Conservation (phyloP, 2,888 invertebrate species). For the Platycheirus albimanus region DNA sequence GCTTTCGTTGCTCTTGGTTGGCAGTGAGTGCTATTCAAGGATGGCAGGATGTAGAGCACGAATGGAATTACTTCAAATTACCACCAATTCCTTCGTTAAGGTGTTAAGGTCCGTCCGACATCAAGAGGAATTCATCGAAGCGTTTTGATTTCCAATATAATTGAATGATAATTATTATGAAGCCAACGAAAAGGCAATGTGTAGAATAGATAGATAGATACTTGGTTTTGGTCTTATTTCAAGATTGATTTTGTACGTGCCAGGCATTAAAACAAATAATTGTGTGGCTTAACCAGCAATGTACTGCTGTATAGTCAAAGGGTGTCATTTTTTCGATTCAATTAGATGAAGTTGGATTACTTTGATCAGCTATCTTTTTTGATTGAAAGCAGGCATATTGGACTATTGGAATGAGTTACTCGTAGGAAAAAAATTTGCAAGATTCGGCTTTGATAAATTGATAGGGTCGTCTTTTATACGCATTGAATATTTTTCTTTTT, state of each 20-base stretch:
- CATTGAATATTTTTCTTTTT: background rate
- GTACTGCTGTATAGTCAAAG: background rate
- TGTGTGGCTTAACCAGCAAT: background rate
- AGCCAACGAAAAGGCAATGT: conserved; percentile 8
- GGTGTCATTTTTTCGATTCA: conserved; percentile 31
- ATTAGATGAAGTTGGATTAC: conserved; percentile 16
- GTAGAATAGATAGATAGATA: no score
- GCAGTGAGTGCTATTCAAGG: background rate
- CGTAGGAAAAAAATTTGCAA: no score
- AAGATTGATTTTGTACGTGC: conserved; percentile 47
- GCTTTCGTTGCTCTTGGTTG: background rate
- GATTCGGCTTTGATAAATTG: conserved; percentile 18
- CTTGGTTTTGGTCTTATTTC: no score
- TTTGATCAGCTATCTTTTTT: conserved; percentile 29
- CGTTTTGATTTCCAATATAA: conserved; percentile 32
- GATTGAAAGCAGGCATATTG: conserved; percentile 34
- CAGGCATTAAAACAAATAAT: conserved; percentile 38
- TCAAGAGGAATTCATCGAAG: conserved; percentile 11
- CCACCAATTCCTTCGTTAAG: conserved; percentile 40
- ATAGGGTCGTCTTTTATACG: background rate
- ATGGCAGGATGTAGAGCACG: background rate
- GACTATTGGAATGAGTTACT: no score
- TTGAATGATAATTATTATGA: conserved; percentile 51
- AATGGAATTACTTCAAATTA: conserved; percentile 42
- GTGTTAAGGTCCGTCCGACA: background rate